A percentile compares a stretch with the other conserved stretches of the same genome.
phyloP scores from a whole-genome alignment of 2,888 invertebrate species.

The Drosophila percnosoma region DNA sequence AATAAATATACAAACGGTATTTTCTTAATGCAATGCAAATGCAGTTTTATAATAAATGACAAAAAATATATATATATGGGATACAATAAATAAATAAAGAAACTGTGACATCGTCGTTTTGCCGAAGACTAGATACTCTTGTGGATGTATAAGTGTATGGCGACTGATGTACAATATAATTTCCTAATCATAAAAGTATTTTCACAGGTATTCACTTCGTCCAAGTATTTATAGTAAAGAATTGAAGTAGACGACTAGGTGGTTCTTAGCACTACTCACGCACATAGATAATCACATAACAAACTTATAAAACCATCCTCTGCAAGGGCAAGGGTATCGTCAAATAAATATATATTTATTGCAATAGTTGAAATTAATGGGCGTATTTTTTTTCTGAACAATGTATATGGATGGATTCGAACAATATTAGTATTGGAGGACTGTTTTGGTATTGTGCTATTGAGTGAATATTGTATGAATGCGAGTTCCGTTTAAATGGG shows the following conservation, averaged over 20 bases:
- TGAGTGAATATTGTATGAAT: neutral
- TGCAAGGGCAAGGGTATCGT: constrained; percentile 4
- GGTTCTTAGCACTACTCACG: neutral
- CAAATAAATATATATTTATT: constrained; percentile 9
- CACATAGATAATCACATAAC: neutral
- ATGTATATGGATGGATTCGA: constrained; percentile 11
- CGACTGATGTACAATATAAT: neutral
- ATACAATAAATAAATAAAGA: neutral
- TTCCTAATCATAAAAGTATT: neutral
- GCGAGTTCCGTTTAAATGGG: neutral
- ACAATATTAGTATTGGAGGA: constrained; percentile 17
- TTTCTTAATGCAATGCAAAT: constrained; percentile 1
- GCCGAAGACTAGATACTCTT: constrained; percentile 1
- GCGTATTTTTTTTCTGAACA: constrained; percentile 31
- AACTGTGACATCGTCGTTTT: neutral
- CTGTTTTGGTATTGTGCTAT: constrained; percentile 2
- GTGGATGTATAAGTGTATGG: neutral
- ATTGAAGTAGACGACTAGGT: neutral
- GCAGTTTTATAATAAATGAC: constrained; percentile 4
- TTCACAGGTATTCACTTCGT: neutral
- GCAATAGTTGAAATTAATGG: constrained; percentile 32
- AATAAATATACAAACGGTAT: neutral
- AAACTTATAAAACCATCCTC: neutral
- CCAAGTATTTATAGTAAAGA: neutral
- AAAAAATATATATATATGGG: constrained; percentile 3